A percentile compares a stretch with the other conserved stretches of the same genome.
phyloP scores from a whole-genome alignment of 2,888 invertebrate genomes.

The Criorhina ranunculi region DNA sequence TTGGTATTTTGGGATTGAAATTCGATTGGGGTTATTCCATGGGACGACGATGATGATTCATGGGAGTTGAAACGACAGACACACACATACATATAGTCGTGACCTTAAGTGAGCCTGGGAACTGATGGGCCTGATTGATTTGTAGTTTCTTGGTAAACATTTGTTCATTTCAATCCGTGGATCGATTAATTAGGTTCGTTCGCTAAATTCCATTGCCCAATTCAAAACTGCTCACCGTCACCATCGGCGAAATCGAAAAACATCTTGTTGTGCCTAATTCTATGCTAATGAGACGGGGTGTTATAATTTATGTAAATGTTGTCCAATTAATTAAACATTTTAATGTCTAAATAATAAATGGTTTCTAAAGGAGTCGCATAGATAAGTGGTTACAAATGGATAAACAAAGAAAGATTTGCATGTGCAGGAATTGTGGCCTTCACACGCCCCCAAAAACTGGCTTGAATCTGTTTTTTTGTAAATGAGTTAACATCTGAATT shows the following conservation, averaged over 20 bases:
- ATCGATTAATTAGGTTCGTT: neutral
- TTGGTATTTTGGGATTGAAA: constrained; percentile 58
- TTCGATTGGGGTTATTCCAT: constrained; percentile 68
- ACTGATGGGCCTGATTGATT: constrained; percentile 40
- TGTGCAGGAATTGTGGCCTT: constrained; percentile 8
- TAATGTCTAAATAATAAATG: constrained; percentile 59
- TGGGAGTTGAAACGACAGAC: constrained; percentile 40
- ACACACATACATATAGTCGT: neutral
- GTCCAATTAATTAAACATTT: constrained; percentile 50
- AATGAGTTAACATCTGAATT: too few relatives aligned
- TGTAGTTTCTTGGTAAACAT: constrained; percentile 4
- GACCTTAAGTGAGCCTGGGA: constrained; percentile 40
- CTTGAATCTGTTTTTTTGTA: too few relatives aligned
- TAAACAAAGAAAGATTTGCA: constrained; percentile 20
- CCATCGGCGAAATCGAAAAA: constrained; percentile 32
- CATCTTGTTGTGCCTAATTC: constrained; percentile 40
- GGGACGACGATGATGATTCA: constrained; percentile 56
- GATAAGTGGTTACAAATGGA: constrained; percentile 30
- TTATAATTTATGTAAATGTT: constrained; percentile 61
- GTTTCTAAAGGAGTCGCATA: constrained; percentile 40
- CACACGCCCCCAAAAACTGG: neutral
- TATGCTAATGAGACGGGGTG: constrained; percentile 45
- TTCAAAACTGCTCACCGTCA: constrained; percentile 6
- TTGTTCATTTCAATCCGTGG: neutral
- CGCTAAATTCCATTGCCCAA: constrained; percentile 12